Evolutionary conservation across 1,140 invertebrate genomes (phyloP).

Genomic region (Bombus balteatus): DNA sequence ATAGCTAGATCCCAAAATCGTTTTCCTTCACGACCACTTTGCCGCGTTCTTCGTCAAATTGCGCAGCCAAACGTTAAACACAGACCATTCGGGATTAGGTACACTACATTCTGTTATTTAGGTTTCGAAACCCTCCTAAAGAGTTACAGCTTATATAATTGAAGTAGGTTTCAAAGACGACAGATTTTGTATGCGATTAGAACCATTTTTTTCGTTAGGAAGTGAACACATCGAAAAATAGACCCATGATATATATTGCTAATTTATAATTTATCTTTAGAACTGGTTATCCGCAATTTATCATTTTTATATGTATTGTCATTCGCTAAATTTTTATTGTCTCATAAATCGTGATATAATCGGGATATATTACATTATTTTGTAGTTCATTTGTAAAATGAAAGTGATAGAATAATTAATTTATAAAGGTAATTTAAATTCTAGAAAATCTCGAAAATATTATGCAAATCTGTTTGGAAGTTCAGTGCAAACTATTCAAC

Average conservation of each 20-base stretch:
- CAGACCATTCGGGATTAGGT: slow-evolving; percentile 16
- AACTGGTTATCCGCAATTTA: background rate
- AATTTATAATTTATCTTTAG: background rate
- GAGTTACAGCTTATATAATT: slow-evolving; percentile 2
- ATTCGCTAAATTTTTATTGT: background rate
- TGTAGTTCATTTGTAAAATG: too few species aligned
- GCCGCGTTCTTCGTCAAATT: slow-evolving; percentile 17
- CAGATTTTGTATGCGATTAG: background rate
- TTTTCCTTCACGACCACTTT: slow-evolving; percentile 30
- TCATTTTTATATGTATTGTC: background rate
- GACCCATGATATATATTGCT: rapidly evolving
- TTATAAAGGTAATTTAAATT: too few species aligned
- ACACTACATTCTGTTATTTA: slow-evolving; percentile 20
- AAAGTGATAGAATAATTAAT: too few species aligned
- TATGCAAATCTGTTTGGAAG: background rate
- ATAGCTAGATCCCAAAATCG: slow-evolving; percentile 52
- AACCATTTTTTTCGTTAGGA: background rate
- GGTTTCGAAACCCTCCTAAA: background rate
- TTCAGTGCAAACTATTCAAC: background rate
- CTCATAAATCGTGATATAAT: too few species aligned
- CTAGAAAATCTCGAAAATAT: too few species aligned
- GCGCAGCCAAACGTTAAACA: slow-evolving; percentile 25
- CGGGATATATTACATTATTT: too few species aligned
- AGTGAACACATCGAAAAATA: background rate
- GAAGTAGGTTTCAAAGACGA: background rate